Evolutionary conservation across 2,113 vertebrate genomes (phyloP), one percentile per base, ranked within the genome.

Genomic region (Dryoscopus gambensis): DNA sequence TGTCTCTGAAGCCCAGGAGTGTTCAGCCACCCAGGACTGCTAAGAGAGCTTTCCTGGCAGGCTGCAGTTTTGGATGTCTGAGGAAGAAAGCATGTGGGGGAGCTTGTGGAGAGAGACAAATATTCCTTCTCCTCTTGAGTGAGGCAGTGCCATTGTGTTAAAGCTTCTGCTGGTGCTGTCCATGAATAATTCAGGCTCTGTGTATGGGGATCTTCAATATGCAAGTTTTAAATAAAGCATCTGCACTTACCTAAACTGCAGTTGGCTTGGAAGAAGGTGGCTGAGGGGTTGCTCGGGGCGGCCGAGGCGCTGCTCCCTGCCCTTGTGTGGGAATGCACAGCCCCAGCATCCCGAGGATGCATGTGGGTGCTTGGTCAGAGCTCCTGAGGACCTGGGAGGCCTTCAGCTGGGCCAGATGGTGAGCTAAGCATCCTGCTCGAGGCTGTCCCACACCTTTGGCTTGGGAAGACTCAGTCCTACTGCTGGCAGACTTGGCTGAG

Each of bases 321-420:
- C 35, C 30, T 30, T 1, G 15, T 1, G 31, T 37, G 78, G 60
- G 87, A 46, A 56, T 2, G 10, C 47, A 3, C 11, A 19, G 37
- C 46, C 3, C 0, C 2, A 46, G 47, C 74, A 68, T 25, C n/a
- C 8, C 0, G 0, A 44, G 70, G 73, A 15, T 39, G 40, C 55
- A 2, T 0, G 0, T 14, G 56, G 23, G n/a, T 1, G 3, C 46
- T 67, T 50, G 73, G 84, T 33, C 55, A 64, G 84, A 80, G 27
- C 37, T 84, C 1, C 2, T 3, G 6, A 60, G 42, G 64, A 71
- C 39, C n/a, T 89, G 76, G 39, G 22, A 39, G 27, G 23, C 50
- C 69, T 63, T 64, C 42, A 63, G 76, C 68, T 76, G 57, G 59
- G 25, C 57, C 15, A 4, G 5, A 1, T 9, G 67, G 39, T 20